Percentiles rank a stretch among this genome's conserved stretches.
Evolutionary conservation across 2,113 vertebrate genomes (phyloP).

Genomic region (Scortum barcoo): DNA sequence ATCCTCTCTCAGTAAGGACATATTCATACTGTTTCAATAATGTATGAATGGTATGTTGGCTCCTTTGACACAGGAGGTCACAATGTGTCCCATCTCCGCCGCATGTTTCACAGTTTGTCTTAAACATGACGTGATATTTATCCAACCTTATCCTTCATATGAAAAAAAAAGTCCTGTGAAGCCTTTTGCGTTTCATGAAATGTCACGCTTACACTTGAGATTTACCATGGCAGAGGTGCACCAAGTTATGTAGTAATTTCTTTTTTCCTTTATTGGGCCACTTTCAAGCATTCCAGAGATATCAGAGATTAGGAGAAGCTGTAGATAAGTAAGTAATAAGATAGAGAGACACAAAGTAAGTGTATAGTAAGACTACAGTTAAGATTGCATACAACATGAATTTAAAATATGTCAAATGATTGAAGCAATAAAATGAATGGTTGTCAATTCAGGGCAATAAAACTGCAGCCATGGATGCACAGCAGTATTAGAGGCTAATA

Average conservation of each 20-base stretch:
- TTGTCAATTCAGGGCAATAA: conserved; percentile 10
- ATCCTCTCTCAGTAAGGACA: background rate
- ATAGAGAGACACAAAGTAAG: background rate
- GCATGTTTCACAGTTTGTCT: background rate
- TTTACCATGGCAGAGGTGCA: background rate
- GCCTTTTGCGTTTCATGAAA: background rate
- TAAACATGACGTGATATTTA: background rate
- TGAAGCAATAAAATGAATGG: conserved; percentile 16
- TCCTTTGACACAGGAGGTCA: too few species aligned
- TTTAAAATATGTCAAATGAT: background rate
- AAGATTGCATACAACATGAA: background rate
- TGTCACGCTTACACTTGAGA: background rate
- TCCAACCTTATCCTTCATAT: background rate
- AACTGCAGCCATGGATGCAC: conserved; percentile 12
- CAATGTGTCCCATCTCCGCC: too few species aligned
- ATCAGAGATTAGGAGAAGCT: background rate
- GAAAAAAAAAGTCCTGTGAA: background rate
- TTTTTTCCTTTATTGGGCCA: background rate
- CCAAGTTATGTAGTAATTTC: background rate
- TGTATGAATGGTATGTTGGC: too few species aligned
- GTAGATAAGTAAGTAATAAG: background rate
- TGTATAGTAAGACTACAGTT: background rate
- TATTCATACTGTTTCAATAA: too few species aligned
- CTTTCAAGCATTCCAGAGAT: background rate
- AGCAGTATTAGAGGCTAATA: conserved; percentile 36